Evolutionary conservation across 2,888 invertebrate genomes (phyloP), one percentile per base, ranked within the genome.

Genomic region (Leucoma salicis): DNA sequence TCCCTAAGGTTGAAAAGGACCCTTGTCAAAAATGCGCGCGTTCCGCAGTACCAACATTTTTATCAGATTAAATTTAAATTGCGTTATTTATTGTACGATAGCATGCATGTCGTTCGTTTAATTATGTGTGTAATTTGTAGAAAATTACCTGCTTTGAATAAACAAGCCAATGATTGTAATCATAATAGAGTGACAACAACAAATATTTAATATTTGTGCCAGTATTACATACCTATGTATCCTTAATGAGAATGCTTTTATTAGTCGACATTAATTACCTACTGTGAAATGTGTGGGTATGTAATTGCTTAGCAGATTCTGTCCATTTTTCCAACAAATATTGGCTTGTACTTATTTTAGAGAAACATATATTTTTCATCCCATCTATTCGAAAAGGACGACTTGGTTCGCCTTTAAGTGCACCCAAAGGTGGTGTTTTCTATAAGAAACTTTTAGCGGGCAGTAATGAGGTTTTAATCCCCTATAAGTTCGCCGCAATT

Each of bases 31-130:
- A 65, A 59, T 49, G 21, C 21, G 21, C 21, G 48, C 48, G 63
- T 64, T 63, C 59, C 58, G 51, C 50, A 57, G 40, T 57, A 34
- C 59, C n/a, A n/a, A n/a, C n/a, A n/a, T n/a, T 51, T 57, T 57
- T 66, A 73, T 74, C 71, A 57, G 72, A 74, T 74, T 63, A 68
- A 57, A 66, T 66, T 67, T 56, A 66, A 66, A 66, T 61, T 62
- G 44, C 46, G 36, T 49, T 49, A 52, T 57, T 63, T 55, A 63
- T 61, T 48, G 53, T 53, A 41, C 49, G 53, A 53, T 57, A 55
- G 38, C 58, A 52, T 53, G 53, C 52, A 36, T 44, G 36, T 47
- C 37, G 13, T 52, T 31, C 42, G 47, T 51, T 40, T 54, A 46
- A 56, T 58, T 48, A 58, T 38, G 29, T 49, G 42, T 42, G 39